phyloP scores from a whole-genome alignment of 1,140 invertebrate genomes.

The Drosophila burlai region DNA sequence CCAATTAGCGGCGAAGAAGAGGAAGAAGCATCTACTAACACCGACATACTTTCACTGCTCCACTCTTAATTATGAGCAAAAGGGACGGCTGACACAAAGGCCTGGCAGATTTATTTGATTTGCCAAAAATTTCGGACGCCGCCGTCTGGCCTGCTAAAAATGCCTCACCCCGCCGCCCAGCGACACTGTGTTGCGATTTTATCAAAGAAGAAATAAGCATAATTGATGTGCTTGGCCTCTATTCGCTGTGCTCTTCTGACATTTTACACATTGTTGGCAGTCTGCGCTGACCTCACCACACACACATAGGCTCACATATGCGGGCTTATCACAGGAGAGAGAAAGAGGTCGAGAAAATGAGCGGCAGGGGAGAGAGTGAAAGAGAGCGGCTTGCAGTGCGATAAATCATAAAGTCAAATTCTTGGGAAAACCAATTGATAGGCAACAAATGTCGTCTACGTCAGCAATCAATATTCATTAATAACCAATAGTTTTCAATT shows the following conservation, averaged over 20 bases:
- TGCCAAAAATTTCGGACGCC: conserved; percentile 71
- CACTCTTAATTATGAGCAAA: conserved; percentile 46
- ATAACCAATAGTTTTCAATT: conserved; percentile 33
- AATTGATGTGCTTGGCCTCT: conserved; percentile 77
- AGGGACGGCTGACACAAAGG: conserved; percentile 52
- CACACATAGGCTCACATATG: conserved; percentile 24
- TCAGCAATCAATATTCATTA: conserved; percentile 77
- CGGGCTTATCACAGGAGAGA: conserved; percentile 49
- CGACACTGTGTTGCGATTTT: conserved; percentile 63
- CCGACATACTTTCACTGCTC: conserved; percentile 66
- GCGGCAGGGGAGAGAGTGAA: conserved; percentile 18
- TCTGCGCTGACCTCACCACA: conserved; percentile 59
- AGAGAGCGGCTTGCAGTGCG: conserved; percentile 52
- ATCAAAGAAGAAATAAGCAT: conserved; percentile 78
- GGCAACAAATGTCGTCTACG: conserved; percentile 47
- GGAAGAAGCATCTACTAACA: conserved; percentile 1
- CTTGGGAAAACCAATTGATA: conserved; percentile 50
- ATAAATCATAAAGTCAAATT: conserved; percentile 42
- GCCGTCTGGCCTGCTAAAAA: conserved; percentile 45
- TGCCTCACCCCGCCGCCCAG: neutral
- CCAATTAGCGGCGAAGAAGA: conserved; percentile 53
- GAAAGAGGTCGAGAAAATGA: conserved; percentile 13
- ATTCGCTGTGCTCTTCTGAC: conserved; percentile 53
- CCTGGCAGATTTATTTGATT: conserved; percentile 55
- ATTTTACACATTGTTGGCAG: conserved; percentile 74